Evolutionary conservation across 2,888 invertebrate genomes (phyloP).

Genomic region (Clanis bilineata): DNA sequence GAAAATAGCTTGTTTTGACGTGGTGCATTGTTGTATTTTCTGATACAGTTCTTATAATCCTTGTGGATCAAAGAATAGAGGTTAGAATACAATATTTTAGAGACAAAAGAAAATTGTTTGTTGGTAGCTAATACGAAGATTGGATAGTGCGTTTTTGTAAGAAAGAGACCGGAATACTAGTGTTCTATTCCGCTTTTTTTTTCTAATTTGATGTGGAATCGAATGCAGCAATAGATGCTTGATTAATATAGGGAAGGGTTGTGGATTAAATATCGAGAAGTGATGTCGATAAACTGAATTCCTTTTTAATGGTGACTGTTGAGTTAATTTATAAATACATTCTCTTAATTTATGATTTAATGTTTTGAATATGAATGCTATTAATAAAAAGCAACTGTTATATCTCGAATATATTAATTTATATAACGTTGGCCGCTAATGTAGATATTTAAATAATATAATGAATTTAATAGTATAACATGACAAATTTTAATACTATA

Average conservation of each 20-base stretch:
- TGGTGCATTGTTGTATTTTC: not conserved
- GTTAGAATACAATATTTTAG: conserved; percentile 6
- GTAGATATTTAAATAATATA: too few species aligned
- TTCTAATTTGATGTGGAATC: conserved; percentile 65
- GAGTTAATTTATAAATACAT: not conserved
- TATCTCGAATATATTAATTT: too few species aligned
- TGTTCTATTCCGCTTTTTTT: conserved; percentile 52
- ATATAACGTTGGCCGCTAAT: too few species aligned
- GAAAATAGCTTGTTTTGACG: conserved; percentile 17
- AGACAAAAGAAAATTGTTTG: conserved; percentile 32
- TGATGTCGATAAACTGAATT: not conserved
- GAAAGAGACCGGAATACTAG: conserved; percentile 47
- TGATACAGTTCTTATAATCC: not conserved
- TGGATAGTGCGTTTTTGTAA: conserved; percentile 54
- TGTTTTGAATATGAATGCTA: too few species aligned
- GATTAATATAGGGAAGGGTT: conserved; percentile 37
- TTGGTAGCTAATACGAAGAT: conserved; percentile 34
- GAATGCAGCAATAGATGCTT: conserved; percentile 51
- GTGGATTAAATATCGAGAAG: not conserved
- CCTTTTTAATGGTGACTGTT: not conserved
- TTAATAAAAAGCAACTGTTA: too few species aligned
- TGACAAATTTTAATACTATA: too few species aligned
- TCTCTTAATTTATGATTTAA: too few species aligned
- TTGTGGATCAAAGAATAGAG: not conserved
- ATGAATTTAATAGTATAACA: too few species aligned